A percentile compares a stretch with the other conserved stretches of the same genome.
These are phyloP conservation scores for Anomalospiza imberbis DNA, from an alignment of 2,797 vertebrate genomes.

Conservation along the genomic window DNA sequence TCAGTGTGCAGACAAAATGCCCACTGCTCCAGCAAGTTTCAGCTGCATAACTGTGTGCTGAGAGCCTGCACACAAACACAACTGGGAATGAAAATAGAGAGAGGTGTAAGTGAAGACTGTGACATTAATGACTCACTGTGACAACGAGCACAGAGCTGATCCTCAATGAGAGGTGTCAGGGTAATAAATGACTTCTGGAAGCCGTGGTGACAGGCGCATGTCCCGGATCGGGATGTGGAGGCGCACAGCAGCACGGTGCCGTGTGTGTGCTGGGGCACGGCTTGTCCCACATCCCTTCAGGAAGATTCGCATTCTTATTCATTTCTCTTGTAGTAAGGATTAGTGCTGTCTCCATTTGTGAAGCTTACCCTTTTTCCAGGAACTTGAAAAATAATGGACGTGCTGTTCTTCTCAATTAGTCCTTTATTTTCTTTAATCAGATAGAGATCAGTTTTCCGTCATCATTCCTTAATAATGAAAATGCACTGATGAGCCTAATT, in stretches of 20 bases:
- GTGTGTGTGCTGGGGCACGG: rapidly evolving
- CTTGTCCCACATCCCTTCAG: not conserved
- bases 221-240: not conserved
- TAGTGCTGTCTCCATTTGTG: not conserved
- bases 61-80: not conserved
- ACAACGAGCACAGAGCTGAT: not conserved
- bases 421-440: conserved; percentile 23
- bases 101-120: not conserved
- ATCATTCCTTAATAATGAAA: not conserved
- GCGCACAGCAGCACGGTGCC: rapidly evolving
- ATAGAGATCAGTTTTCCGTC: conserved; percentile 16
- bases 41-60: rapidly evolving
- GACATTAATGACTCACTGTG: not conserved
- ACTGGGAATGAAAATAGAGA: not conserved
- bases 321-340: not conserved
- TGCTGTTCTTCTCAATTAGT: not conserved
- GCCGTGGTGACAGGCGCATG: not conserved
- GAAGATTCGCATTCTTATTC: not conserved
- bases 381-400: not conserved
- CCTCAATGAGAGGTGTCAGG: not conserved
- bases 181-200: not conserved
- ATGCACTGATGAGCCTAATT: conserved; percentile 37
- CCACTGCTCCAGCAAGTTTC: not conserved
- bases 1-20: not conserved
- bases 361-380: not conserved